Percentiles rank a stretch among this genome's conserved stretches.
Conservation (phyloP, 2,888 invertebrate genomes). For the Perizoma affinitatum region DNA sequence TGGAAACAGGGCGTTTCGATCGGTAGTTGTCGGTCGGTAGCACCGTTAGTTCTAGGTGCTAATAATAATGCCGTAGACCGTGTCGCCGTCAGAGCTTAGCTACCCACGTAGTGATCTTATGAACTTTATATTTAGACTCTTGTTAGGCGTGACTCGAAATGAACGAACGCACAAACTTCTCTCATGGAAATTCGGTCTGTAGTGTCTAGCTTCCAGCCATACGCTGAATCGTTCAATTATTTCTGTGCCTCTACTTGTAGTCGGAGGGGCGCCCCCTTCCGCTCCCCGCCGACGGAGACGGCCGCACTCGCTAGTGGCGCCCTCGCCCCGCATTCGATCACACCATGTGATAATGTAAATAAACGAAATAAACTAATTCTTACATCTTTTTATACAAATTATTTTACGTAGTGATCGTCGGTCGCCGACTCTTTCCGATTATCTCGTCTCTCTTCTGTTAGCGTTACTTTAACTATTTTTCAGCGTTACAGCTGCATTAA, state of each 20-base stretch:
- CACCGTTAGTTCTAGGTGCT: slow-evolving; percentile 25
- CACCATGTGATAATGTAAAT: slow-evolving; percentile 75
- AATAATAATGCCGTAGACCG: slow-evolving; percentile 28
- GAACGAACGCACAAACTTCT: slow-evolving; percentile 62
- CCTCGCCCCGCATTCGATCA: slow-evolving; percentile 50
- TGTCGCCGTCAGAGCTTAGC: slow-evolving; percentile 58
- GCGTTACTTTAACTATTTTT: slow-evolving; percentile 18
- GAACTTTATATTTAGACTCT: slow-evolving; percentile 50
- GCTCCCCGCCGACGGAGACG: background rate
- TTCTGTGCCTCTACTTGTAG: slow-evolving; percentile 49
- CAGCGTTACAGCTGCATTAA: slow-evolving; percentile 23
- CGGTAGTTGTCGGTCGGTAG: slow-evolving; percentile 29
- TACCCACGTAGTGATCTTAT: slow-evolving; percentile 56
- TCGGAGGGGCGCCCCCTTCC: background rate
- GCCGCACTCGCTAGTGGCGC: slow-evolving; percentile 20
- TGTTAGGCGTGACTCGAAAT: slow-evolving; percentile 50
- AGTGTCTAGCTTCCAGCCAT: slow-evolving; percentile 46
- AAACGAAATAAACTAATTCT: slow-evolving; percentile 53
- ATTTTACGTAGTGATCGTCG: slow-evolving; percentile 42
- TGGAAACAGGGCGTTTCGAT: slow-evolving; percentile 31
- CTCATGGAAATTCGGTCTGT: slow-evolving; percentile 34
- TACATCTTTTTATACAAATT: slow-evolving; percentile 70
- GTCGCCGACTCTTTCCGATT: slow-evolving; percentile 33
- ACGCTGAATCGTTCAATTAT: slow-evolving; percentile 57
- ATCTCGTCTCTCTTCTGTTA: slow-evolving; percentile 36